A percentile compares a stretch with the other conserved stretches of the same genome.
Conservation (phyloP, 2,113 vertebrate species). For the Neotoma lepida region DNA sequence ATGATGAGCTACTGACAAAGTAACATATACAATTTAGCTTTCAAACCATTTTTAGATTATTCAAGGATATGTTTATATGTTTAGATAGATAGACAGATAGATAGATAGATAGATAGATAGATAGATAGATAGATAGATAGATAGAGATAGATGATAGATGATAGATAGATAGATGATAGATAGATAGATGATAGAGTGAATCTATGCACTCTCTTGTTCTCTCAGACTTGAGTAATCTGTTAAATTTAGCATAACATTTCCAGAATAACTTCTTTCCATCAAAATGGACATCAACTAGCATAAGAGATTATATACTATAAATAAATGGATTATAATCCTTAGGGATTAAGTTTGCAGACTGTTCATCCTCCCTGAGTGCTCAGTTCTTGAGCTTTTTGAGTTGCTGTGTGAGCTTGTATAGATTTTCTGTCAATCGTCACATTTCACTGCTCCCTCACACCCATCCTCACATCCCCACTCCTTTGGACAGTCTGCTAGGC, state of each 20-base stretch:
- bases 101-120: neutral
- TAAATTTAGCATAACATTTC: neutral
- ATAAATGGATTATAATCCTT: neutral
- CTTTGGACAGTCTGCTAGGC: neutral
- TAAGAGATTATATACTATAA: neutral
- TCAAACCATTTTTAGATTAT: neutral
- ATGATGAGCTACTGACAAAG: neutral
- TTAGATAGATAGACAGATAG: too few species aligned
- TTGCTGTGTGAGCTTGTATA: neutral
- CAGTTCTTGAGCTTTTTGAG: neutral
- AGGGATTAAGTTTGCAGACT: neutral
- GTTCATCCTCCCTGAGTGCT: neutral
- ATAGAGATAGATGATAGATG: too few species aligned
- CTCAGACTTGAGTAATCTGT: neutral
- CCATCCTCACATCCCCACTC: neutral
- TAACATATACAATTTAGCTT: neutral
- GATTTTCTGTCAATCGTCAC: constrained; percentile 58
- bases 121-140: neutral
- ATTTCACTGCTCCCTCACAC: neutral
- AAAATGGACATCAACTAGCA: neutral
- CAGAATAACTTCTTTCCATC: neutral
- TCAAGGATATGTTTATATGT: neutral
- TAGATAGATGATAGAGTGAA: neutral
- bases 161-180: neutral
- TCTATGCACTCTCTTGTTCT: neutral